Conservation (phyloP, 2,797 vertebrate genomes). For the Macrochelys suwanniensis region DNA sequence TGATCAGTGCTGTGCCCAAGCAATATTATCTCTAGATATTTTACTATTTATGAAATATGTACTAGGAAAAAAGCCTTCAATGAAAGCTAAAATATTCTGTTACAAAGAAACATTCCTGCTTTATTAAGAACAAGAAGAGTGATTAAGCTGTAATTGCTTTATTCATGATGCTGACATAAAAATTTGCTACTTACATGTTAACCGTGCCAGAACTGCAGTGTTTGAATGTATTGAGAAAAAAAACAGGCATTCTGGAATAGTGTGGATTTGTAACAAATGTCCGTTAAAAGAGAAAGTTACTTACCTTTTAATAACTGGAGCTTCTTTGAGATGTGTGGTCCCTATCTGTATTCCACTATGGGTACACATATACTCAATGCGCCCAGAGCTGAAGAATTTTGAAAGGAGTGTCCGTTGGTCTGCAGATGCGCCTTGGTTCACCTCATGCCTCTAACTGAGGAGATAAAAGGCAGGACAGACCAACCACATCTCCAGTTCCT, state of each 20-base stretch:
- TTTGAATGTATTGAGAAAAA: background rate
- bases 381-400: background rate
- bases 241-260: background rate
- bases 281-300: background rate
- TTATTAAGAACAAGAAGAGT: rapidly evolving
- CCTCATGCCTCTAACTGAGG: background rate
- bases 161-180: rapidly evolving
- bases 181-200: background rate
- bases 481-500: background rate
- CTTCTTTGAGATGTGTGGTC: background rate
- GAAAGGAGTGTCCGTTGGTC: background rate
- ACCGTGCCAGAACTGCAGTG: background rate
- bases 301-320: background rate
- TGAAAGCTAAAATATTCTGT: background rate
- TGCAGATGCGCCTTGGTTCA: background rate
- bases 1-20: background rate
- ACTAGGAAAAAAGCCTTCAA: background rate
- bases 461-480: background rate
- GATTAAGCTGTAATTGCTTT: background rate
- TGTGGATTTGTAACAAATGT: background rate
- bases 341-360: background rate
- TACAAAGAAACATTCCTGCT: background rate
- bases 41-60: slow-evolving; percentile 20
- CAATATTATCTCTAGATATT: slow-evolving; percentile 2
- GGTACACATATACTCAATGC: background rate